phyloP scores from a whole-genome alignment of 2,888 invertebrate genomes.

The Nomada fabriciana region DNA sequence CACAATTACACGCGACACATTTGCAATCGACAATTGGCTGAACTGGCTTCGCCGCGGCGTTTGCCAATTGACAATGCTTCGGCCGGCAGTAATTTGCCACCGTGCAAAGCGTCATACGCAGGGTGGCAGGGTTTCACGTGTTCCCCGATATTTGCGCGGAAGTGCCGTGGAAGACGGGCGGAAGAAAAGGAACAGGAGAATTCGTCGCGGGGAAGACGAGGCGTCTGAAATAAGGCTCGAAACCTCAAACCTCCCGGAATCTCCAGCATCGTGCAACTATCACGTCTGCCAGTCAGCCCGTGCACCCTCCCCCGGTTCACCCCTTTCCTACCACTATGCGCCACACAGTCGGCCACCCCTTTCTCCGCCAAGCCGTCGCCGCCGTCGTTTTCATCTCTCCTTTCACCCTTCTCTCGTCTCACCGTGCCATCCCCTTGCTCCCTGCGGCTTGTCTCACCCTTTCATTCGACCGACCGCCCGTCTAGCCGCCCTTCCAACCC shows the following conservation, averaged over 20 bases:
- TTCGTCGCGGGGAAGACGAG: constrained; percentile 63
- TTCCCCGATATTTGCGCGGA: constrained; percentile 46
- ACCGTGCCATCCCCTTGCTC: constrained; percentile 24
- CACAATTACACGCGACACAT: constrained; percentile 1
- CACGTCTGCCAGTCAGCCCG: constrained; percentile 63
- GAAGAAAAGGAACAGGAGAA: constrained; percentile 34
- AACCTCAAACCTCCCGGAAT: constrained; percentile 72
- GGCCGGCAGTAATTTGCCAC: constrained; percentile 45
- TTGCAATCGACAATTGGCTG: constrained; percentile 23
- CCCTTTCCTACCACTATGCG: constrained; percentile 28
- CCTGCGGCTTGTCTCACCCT: constrained; percentile 52
- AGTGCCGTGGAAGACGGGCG: constrained; percentile 20
- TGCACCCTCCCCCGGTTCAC: constrained; percentile 18
- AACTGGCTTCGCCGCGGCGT: constrained; percentile 26
- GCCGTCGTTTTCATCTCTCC: constrained; percentile 72
- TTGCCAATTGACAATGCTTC: constrained; percentile 35
- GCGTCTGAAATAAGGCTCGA: constrained; percentile 68
- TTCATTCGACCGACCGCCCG: constrained; percentile 64
- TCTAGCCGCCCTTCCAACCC: constrained; percentile 65
- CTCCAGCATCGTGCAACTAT: constrained; percentile 68
- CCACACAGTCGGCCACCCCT: constrained; percentile 54
- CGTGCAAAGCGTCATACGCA: neutral
- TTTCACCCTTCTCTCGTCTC: constrained; percentile 66
- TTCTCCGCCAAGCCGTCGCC: constrained; percentile 62
- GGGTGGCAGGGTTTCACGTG: constrained; percentile 27